A percentile compares a stretch with the other conserved stretches of the same genome.
Conservation (phyloP, 2,888 invertebrate genomes). For the Trypoxylon attenuatum region DNA sequence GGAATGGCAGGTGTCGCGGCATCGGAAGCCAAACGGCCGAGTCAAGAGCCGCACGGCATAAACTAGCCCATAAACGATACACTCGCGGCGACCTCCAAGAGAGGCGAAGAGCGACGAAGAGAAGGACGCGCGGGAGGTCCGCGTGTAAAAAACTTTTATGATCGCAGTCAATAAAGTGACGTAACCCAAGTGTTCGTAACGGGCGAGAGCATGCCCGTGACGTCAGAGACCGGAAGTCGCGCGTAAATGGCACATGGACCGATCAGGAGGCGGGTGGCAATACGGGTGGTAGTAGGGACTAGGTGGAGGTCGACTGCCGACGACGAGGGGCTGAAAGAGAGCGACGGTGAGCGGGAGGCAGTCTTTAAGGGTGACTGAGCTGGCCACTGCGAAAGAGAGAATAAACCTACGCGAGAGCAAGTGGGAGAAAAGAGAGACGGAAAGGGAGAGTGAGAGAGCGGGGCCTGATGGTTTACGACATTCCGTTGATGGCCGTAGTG, state of each 20-base stretch:
- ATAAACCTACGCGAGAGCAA: conserved; percentile 23
- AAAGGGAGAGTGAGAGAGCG: conserved; percentile 48
- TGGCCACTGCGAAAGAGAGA: conserved; percentile 18
- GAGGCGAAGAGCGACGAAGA: background rate
- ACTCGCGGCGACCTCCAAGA: conserved; percentile 24
- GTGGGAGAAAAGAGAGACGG: conserved; percentile 25
- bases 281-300: conserved; percentile 27
- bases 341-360: conserved; percentile 27
- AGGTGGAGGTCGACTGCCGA: conserved; percentile 33
- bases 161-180: conserved; percentile 74
- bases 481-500: conserved; percentile 71
- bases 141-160: conserved; percentile 73
- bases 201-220: no score
- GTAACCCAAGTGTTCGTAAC: conserved; percentile 68
- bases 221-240: conserved; percentile 67
- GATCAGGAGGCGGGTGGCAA: conserved; percentile 34
- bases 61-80: conserved; percentile 2
- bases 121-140: conserved; percentile 27
- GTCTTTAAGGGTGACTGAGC: conserved; percentile 42
- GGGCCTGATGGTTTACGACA: conserved; percentile 73
- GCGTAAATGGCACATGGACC: conserved; percentile 65
- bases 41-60: background rate
- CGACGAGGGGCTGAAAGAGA: conserved; percentile 15
- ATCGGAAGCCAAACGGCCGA: no score
- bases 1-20: no score